Evolutionary conservation across 2,888 invertebrate species (phyloP).

Genomic region (Drosophila koepferae): DNA sequence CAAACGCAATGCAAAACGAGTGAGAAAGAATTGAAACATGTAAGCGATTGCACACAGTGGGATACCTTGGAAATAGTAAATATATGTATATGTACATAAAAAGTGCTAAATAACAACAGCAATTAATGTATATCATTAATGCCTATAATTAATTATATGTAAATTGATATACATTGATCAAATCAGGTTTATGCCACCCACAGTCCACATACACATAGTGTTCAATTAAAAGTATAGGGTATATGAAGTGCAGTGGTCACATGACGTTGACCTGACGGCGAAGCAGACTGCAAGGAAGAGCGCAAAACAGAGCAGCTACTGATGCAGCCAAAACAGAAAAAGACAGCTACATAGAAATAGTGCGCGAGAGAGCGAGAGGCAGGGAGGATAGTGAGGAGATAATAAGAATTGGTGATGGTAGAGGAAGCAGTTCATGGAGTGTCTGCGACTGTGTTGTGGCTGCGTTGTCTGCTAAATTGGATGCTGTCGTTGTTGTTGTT

Average conservation of each 20-base stretch:
- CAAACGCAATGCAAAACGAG: slow-evolving; percentile 47
- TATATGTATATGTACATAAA: not conserved
- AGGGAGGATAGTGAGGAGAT: slow-evolving; percentile 5
- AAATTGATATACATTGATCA: not conserved
- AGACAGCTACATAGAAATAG: not conserved
- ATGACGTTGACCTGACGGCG: slow-evolving; percentile 36
- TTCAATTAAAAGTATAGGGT: slow-evolving; percentile 25
- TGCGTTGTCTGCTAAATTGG: slow-evolving; percentile 67
- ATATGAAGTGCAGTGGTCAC: slow-evolving; percentile 15
- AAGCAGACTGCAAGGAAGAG: slow-evolving; percentile 11
- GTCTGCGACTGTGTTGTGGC: slow-evolving; percentile 31
- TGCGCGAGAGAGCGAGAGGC: not conserved
- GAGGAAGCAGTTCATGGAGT: slow-evolving; percentile 27
- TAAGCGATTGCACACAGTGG: not conserved
- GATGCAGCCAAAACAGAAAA: slow-evolving; percentile 15
- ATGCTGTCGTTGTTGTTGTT: slow-evolving; percentile 48
- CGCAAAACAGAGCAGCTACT: slow-evolving; percentile 18
- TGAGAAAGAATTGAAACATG: slow-evolving; percentile 18
- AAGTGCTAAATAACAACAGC: no score
- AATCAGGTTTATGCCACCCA: no score
- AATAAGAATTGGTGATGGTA: slow-evolving; percentile 15
- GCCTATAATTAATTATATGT: not conserved
- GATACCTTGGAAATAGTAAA: not conserved
- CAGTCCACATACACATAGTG: not conserved
- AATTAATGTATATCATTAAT: not conserved